Evolutionary conservation across 2,797 vertebrate species (phyloP).

Genomic region (Triplophysa yarkandensis): DNA sequence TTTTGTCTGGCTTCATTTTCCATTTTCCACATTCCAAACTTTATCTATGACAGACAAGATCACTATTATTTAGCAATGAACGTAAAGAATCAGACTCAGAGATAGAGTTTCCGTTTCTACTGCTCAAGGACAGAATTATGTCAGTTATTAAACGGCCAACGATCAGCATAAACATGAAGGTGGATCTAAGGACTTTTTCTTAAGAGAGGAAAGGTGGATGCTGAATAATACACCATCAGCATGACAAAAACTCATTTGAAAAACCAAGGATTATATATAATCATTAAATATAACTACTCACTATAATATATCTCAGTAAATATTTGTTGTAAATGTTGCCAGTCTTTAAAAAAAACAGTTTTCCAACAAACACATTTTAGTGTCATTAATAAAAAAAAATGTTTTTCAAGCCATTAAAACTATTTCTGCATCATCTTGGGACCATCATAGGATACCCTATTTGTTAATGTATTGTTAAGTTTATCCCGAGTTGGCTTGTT

Average conservation of each 20-base stretch:
- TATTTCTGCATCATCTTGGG: conserved; percentile 67
- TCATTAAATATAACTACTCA: conserved; percentile 28
- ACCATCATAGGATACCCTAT: conserved; percentile 67
- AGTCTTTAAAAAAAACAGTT: conserved; percentile 48
- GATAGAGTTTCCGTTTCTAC: conserved; percentile 57
- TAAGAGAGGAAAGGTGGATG: conserved; percentile 48
- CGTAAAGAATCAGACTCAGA: conserved; percentile 55
- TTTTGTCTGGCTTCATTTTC: conserved; percentile 48
- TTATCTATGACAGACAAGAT: conserved; percentile 55
- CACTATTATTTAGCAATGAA: conserved; percentile 52
- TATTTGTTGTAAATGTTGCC: conserved; percentile 61
- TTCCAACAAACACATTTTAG: conserved; percentile 63
- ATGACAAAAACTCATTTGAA: no score
- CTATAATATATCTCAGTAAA: conserved; percentile 43
- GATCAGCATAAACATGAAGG: conserved; percentile 44
- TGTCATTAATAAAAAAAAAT: conserved; percentile 54
- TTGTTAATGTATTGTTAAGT: conserved; percentile 69
- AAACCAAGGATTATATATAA: no score
- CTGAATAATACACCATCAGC: no score
- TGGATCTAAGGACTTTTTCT: conserved; percentile 47
- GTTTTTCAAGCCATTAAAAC: conserved; percentile 67
- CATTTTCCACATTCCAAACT: conserved; percentile 61
- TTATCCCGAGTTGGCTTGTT: conserved; percentile 52
- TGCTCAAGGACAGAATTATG: conserved; percentile 60
- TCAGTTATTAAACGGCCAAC: conserved; percentile 52